Evolutionary conservation across 2,888 invertebrate species (phyloP), one percentile per base, ranked within the genome.

Genomic region (Zootermopsis nevadensis): DNA sequence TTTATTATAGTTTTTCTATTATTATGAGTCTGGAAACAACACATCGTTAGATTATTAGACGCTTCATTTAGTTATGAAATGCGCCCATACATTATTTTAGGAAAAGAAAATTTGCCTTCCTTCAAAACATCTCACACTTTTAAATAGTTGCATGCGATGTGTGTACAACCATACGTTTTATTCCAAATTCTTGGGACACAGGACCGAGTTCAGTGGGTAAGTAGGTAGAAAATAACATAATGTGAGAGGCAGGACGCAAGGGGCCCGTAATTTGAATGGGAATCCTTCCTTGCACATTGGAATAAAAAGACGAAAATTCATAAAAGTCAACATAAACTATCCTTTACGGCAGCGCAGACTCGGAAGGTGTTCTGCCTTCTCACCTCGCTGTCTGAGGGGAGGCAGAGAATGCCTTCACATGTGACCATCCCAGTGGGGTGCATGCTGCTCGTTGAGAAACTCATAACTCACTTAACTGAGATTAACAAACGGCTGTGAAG

Each of bases 251-350:
- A 24, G 42, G 38, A 33, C 27, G n/a, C 8, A 27, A 66, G 66
- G 69, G 69, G 15, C 19, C 33, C 74, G 38, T 38, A 33, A 69
- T 69, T 69, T 69, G 42, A 74, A 74, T 74, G 74, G 24, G 74
- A 74, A 74, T 22, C 42, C 60, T 24, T 8, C 33, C 24, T 24
- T 69, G 33, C n/a, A 15, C n/a, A 30, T 27, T 2, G 12, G 30
- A 80, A 33, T 35, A 80, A 66, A 67, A 80, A 66, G n/a, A 80
- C 60, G n/a, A 77, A 82, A 82, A 82, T 82, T 48, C 82, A 82
- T 82, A 82, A 82, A 82, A 77, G 82, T 82, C 82, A 82, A 60
- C 82, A 76, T 82, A 82, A 82, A 82, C 42, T 77, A 74, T 74
- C n/a, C 74, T 74, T 74, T 74, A 74, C 74, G 42, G 74, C 74